phyloP scores from a whole-genome alignment of 1,140 invertebrate genomes.

The Thaumetopoea pityocampa region DNA sequence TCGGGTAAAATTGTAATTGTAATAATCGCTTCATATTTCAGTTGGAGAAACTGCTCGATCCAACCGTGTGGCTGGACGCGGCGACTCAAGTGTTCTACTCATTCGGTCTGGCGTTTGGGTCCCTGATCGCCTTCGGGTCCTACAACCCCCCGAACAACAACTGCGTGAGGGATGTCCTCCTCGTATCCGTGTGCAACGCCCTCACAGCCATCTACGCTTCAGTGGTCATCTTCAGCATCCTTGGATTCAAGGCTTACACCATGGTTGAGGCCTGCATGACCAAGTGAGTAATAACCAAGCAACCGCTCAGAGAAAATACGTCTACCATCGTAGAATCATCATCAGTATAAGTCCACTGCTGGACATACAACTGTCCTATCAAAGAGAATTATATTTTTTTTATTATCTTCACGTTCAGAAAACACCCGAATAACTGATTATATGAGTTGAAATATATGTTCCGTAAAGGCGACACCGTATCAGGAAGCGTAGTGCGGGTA shows the following conservation, averaged over 20 bases:
- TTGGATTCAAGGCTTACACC: conserved; percentile 90
- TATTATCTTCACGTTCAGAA: no score
- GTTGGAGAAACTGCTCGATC: conserved; percentile 87
- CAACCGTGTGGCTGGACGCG: conserved; percentile 94
- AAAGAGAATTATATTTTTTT: no score
- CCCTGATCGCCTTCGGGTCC: conserved; percentile 92
- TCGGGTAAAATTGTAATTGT: no score
- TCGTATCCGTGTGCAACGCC: conserved; percentile 93
- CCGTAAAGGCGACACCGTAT: no score
- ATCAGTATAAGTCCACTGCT: no score
- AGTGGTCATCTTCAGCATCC: conserved; percentile 92
- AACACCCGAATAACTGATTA: no score
- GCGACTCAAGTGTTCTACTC: conserved; percentile 98
- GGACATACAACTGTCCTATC: no score
- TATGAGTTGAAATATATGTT: no score
- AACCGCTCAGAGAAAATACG: no score
- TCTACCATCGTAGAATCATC: no score
- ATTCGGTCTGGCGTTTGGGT: conserved; percentile 94
- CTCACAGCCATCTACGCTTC: conserved; percentile 95
- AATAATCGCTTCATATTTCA: conserved; percentile 39
- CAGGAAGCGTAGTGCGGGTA: no score
- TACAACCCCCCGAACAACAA: conserved; percentile 95
- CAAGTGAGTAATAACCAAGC: conserved; percentile 78
- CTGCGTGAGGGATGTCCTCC: conserved; percentile 91
- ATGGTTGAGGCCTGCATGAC: conserved; percentile 87